Evolutionary conservation across 2,113 vertebrate genomes (phyloP).

Genomic region (Equus quagga): DNA sequence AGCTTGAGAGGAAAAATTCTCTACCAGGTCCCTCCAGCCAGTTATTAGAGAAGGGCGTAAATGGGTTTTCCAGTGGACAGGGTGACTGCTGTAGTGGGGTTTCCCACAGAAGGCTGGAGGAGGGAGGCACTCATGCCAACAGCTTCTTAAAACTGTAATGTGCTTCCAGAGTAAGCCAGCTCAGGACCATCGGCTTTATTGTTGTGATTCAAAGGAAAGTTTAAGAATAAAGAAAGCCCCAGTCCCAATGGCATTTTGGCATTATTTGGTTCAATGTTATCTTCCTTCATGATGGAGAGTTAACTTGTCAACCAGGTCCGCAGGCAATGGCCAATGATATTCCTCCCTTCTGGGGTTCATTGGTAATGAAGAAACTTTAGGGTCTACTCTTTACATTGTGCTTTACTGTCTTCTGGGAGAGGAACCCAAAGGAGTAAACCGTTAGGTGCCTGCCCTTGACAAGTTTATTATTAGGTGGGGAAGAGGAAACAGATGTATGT

Average conservation of each 20-base stretch:
- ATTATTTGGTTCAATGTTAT: background rate
- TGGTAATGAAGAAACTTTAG: background rate
- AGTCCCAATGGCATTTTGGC: background rate
- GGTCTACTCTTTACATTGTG: background rate
- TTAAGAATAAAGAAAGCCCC: background rate
- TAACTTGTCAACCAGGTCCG: background rate
- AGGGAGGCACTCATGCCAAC: fast-evolving
- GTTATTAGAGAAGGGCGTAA: background rate
- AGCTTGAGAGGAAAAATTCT: background rate
- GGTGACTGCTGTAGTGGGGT: fast-evolving
- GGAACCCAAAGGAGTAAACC: background rate
- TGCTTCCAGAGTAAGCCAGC: background rate
- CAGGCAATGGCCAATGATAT: background rate
- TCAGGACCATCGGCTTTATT: background rate
- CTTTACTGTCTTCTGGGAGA: background rate
- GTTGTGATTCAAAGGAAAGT: background rate
- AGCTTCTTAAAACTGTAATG: background rate
- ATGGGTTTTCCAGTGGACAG: background rate
- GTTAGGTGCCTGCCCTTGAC: background rate
- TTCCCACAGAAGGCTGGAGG: background rate
- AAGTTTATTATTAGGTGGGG: background rate
- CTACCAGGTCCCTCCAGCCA: background rate
- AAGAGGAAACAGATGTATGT: background rate
- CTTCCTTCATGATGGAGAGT: background rate
- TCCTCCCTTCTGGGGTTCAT: background rate